A percentile compares a stretch with the other conserved stretches of the same genome.
phyloP scores from a whole-genome alignment of 1,140 invertebrate genomes.

The Halyomorpha halys region DNA sequence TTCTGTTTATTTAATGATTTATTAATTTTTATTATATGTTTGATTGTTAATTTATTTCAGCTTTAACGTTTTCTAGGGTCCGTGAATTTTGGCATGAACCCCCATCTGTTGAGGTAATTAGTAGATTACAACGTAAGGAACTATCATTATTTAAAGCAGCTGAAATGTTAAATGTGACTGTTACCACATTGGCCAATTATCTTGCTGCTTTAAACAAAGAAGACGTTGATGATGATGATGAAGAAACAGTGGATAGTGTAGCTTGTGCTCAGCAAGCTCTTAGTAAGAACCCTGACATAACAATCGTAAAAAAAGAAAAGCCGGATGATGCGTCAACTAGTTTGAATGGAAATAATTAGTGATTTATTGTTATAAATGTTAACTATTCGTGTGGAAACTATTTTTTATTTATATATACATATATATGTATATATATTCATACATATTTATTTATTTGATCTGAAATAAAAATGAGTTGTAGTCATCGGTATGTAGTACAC shows the following conservation, averaged over 20 bases:
- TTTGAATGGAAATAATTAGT: slow-evolving; percentile 29
- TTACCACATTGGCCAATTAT: slow-evolving; percentile 58
- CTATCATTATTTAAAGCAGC: slow-evolving; percentile 57
- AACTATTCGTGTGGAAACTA: not conserved
- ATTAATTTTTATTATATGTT: too few species aligned
- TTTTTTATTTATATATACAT: not conserved
- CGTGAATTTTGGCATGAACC: slow-evolving; percentile 65
- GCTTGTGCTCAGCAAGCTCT: slow-evolving; percentile 39
- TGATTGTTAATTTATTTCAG: not conserved
- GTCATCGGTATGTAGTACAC: not conserved
- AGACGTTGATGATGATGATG: slow-evolving; percentile 36
- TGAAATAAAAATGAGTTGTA: not conserved
- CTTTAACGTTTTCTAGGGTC: slow-evolving; percentile 42
- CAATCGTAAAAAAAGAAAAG: slow-evolving; percentile 48
- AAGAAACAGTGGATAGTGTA: slow-evolving; percentile 37
- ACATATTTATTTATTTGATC: not conserved
- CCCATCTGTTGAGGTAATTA: slow-evolving; percentile 56
- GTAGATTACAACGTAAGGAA: slow-evolving; percentile 58
- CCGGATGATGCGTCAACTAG: slow-evolving; percentile 21
- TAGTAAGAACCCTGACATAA: slow-evolving; percentile 50
- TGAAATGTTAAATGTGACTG: slow-evolving; percentile 59
- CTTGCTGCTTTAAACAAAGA: slow-evolving; percentile 45
- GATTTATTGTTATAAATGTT: slow-evolving; percentile 5
- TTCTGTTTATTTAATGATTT: too few species aligned
- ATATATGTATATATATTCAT: not conserved